These are phyloP conservation scores for Ormia ochracea DNA, from an alignment of 2,888 invertebrate genomes.

Conservation along the genomic window DNA sequence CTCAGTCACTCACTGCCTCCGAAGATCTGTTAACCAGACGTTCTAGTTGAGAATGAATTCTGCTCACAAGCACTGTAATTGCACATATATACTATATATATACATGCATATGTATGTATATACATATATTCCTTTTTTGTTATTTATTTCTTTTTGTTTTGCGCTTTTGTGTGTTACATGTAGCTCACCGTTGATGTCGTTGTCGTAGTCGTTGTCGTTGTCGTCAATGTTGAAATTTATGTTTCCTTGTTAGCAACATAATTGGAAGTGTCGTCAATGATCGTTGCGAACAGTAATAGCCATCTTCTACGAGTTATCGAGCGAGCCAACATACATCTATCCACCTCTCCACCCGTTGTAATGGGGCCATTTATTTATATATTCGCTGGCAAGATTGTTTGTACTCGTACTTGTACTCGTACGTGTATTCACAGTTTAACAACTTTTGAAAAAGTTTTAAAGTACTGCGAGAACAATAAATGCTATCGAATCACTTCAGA, in stretches of 20 bases:
- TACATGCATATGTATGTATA: too few relatives aligned
- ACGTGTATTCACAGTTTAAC: slow-evolving; percentile 56
- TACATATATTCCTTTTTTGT: too few relatives aligned
- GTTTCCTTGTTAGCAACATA: slow-evolving; percentile 67
- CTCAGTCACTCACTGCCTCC: slow-evolving; percentile 54
- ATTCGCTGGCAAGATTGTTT: slow-evolving; percentile 18
- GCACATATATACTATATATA: too few relatives aligned
- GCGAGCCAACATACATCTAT: slow-evolving; percentile 13
- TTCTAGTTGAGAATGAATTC: neutral
- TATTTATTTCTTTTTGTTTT: neutral
- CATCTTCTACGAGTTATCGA: slow-evolving; percentile 44
- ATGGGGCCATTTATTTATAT: slow-evolving; percentile 55
- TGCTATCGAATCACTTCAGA: slow-evolving; percentile 47
- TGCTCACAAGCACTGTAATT: too few relatives aligned
- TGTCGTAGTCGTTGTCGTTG: slow-evolving; percentile 63
- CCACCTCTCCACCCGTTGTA: slow-evolving; percentile 42
- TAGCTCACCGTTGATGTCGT: slow-evolving; percentile 57
- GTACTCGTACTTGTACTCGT: slow-evolving; percentile 42
- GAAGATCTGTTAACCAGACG: slow-evolving; percentile 48
- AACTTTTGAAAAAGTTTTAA: slow-evolving; percentile 38
- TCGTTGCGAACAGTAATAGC: slow-evolving; percentile 60
- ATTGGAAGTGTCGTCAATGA: slow-evolving; percentile 68
- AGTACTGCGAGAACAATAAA: slow-evolving; percentile 46
- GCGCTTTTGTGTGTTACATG: slow-evolving; percentile 40
- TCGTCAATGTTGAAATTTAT: slow-evolving; percentile 66